A percentile compares a stretch with the other conserved stretches of the same genome.
phyloP scores from a whole-genome alignment of 23 tunicate genomes.

The Trididemnum clinides region DNA sequence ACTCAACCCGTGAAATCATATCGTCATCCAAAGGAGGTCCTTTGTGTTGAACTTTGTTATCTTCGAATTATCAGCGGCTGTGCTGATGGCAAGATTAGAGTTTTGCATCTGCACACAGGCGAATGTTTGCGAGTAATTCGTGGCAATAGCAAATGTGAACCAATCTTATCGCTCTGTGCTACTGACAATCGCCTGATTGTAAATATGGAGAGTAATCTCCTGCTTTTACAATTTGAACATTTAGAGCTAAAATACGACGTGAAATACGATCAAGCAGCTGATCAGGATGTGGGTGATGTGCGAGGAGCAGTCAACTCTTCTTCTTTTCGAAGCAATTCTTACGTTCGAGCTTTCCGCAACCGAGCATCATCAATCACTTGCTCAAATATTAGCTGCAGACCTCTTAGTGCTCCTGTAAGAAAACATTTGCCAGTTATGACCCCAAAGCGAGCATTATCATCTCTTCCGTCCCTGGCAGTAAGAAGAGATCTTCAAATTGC shows the following conservation, averaged over 20 bases:
- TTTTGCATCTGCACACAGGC: conserved; percentile 63
- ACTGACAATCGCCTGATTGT: conserved; percentile 42
- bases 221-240: conserved; percentile 74
- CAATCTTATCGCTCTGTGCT: conserved; percentile 49
- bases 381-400: conserved; percentile 17
- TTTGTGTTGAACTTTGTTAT: conserved; percentile 60
- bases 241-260: conserved; percentile 43
- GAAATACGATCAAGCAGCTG: not conserved
- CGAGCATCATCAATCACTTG: conserved; percentile 26
- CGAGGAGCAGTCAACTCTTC: not conserved
- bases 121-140: conserved; percentile 68
- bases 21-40: conserved; percentile 53
- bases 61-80: conserved; percentile 74
- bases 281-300: not conserved
- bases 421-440: not conserved
- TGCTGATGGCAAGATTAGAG: conserved; percentile 82
- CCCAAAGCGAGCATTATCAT: not conserved
- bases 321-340: not conserved
- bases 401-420: conserved; percentile 38
- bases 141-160: conserved; percentile 88
- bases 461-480: not conserved
- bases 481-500: not conserved
- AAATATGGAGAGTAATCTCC: conserved; percentile 53
- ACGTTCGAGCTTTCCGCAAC: conserved; percentile 30
- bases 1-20: conserved; percentile 21